Percentiles rank a stretch among this genome's conserved stretches.
phyloP scores from a whole-genome alignment of 2,888 invertebrate species.

The Pristionchus maxplancki region DNA sequence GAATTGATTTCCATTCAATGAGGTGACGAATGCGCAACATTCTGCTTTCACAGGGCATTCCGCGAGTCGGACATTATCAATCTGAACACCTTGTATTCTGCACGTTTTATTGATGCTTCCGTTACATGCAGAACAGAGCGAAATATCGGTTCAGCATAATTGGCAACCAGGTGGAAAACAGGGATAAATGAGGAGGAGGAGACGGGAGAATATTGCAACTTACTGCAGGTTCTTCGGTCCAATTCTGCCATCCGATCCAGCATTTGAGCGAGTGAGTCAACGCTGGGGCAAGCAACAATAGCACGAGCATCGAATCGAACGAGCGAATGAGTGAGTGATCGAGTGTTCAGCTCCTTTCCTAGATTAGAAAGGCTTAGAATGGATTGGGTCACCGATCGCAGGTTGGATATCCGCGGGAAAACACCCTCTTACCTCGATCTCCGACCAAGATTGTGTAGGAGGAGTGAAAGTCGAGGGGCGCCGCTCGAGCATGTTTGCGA shows the following conservation, averaged over 20 bases:
- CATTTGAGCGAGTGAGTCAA: background rate
- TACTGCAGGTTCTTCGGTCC: background rate
- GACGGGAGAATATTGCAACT: background rate
- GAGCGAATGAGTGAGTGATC: background rate
- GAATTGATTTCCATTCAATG: conserved; percentile 4
- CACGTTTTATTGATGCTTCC: too few relatives aligned
- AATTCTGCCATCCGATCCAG: conserved; percentile 45
- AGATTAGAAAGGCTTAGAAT: too few relatives aligned
- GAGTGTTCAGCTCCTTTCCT: background rate
- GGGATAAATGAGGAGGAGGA: background rate
- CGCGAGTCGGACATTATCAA: background rate
- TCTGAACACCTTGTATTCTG: too few relatives aligned
- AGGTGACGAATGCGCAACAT: background rate
- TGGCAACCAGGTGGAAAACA: background rate
- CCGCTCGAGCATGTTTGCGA: background rate
- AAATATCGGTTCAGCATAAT: conserved; percentile 3
- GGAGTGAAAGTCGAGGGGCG: background rate
- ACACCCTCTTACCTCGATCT: background rate
- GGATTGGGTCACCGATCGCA: background rate
- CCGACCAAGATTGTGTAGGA: background rate
- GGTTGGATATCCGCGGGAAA: background rate
- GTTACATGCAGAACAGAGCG: too few relatives aligned
- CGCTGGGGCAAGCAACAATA: background rate
- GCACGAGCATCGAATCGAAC: background rate
- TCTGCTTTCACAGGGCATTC: background rate